These are phyloP conservation scores for Busseola fusca DNA, from an alignment of 2,888 invertebrate species.

Conservation along the genomic window DNA sequence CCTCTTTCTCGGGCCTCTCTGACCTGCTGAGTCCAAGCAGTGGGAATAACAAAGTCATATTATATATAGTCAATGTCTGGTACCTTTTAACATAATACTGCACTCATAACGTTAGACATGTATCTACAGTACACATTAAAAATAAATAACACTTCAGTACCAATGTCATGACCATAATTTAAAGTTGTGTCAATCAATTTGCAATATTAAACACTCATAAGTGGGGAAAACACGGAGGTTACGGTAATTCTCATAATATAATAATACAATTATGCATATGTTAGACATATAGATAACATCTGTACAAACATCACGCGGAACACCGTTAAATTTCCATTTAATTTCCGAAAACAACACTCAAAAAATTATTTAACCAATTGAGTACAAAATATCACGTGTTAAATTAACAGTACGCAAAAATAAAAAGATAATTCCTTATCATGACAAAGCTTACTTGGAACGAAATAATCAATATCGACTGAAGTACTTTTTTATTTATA, in stretches of 20 bases:
- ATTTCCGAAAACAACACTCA: not conserved
- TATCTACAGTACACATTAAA: constrained; percentile 4
- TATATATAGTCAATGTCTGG: not conserved
- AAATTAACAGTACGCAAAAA: not conserved
- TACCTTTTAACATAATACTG: not conserved
- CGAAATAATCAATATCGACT: not conserved
- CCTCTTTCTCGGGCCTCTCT: not conserved
- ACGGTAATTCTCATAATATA: not conserved
- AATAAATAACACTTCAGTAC: constrained; percentile 28
- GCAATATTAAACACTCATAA: constrained; percentile 18
- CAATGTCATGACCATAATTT: constrained; percentile 19
- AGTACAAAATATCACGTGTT: not conserved
- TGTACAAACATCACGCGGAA: constrained; percentile 1
- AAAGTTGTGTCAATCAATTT: constrained; percentile 33
- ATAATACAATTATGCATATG: constrained; percentile 6
- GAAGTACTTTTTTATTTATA: not conserved
- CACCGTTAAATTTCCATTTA: not conserved
- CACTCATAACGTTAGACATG: not conserved
- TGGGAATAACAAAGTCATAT: not conserved
- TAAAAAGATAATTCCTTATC: not conserved
- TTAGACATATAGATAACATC: not conserved
- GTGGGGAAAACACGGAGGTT: constrained; percentile 19
- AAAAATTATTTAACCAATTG: not conserved
- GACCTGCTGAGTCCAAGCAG: not conserved
- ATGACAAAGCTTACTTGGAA: not conserved